phyloP scores from a whole-genome alignment of 2,888 invertebrate genomes.

The Napeogenes inachia region DNA sequence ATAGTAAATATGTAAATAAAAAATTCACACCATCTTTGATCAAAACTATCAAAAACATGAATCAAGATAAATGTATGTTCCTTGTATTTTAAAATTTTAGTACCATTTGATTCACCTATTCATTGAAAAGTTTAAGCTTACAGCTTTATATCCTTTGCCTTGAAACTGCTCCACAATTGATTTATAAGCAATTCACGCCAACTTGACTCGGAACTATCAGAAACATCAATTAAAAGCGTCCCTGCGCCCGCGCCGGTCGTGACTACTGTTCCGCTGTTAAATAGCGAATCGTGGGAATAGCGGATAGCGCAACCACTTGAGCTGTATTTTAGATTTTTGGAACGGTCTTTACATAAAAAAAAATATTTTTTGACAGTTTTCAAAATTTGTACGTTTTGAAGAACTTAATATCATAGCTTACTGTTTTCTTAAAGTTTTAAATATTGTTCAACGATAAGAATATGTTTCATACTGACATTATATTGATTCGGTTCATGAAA shows the following conservation, averaged over 20 bases:
- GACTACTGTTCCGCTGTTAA: constrained; percentile 43
- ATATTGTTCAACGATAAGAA: no score
- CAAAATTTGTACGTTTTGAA: no score
- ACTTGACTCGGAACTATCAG: constrained; percentile 24
- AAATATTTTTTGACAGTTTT: no score
- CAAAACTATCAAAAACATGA: no score
- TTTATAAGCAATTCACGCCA: constrained; percentile 24
- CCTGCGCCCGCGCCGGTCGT: constrained; percentile 36
- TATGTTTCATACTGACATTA: no score
- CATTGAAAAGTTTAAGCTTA: background rate
- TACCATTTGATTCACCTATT: no score
- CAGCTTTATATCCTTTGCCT: constrained; percentile 11
- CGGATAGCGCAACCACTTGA: constrained; percentile 25
- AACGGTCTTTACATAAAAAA: background rate
- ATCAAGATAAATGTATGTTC: no score
- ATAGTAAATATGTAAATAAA: no score
- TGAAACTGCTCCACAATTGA: constrained; percentile 22
- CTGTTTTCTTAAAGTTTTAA: no score
- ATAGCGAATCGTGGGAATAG: constrained; percentile 42
- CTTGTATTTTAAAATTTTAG: no score
- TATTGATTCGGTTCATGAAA: background rate
- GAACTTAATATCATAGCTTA: no score
- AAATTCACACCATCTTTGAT: no score
- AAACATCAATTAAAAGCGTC: constrained; percentile 35
- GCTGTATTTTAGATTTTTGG: constrained; percentile 16